Base-by-base conservation (phyloP, 2,113 vertebrate species). In the Muntiacus reevesi region DNA sequence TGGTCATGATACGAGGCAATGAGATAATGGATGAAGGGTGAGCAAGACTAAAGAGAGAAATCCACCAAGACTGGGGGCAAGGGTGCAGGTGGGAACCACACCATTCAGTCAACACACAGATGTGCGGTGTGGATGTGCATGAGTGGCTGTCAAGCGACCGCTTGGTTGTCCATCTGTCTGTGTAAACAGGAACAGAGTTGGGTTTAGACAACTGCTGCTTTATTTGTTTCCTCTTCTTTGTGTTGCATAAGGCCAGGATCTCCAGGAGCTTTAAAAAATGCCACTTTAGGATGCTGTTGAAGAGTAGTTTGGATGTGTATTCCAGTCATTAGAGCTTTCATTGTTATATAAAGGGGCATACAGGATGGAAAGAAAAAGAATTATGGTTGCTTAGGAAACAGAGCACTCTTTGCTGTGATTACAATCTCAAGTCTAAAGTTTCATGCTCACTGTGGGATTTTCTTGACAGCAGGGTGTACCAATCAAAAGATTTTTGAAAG, bases 361-460 rank as follows among this genome's bases (percentile, higher is more conserved):
- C 92, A 79, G 25, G 21, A 76, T 57, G 90, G 74, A 81, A 92
- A 96, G 76, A 47, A 52, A 74, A 96, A 40, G 57, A 97, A 83
- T 76, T 43, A 52, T 6, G 43, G 71, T 71, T 91, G 33, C 94
- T 95, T 71, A 86, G 55, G 88, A 94, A 91, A 96, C 85, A 3
- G 47, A 88, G 45, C 50, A 17, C 47, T 33, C 8, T 79, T 97
- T 95, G 81, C 85, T 94, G 87, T 88, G 94, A 97, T 92, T 52
- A 78, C 17, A 57, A 50, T 94, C 96, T 97, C 87, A 83, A 89
- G 91, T 76, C 81, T 83, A 9, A 86, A 92, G 71, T 71, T 81
- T 45, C 50, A 17, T 5, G 71, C 78, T 86, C 43, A 23, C 59
- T 21, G 23, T 40, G 78, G 60, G 67, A 25, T 82, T 91, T 95